Evolutionary conservation across 2,888 invertebrate genomes (phyloP).

Genomic region (Pantelozetes paolii): DNA sequence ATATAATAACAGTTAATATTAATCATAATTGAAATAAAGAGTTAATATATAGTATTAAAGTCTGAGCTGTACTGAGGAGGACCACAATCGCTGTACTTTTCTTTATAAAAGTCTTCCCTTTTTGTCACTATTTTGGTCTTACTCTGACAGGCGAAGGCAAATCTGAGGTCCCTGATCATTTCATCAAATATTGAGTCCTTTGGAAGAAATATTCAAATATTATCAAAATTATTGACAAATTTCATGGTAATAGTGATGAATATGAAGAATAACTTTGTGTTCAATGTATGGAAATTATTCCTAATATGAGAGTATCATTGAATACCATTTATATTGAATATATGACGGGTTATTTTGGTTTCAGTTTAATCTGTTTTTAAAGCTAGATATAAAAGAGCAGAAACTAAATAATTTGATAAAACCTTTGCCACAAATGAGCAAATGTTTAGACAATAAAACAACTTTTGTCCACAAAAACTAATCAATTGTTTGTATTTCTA

Average conservation of each 20-base stretch:
- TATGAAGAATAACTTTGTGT: no score
- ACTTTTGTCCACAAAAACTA: not conserved
- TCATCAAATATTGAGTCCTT: conserved; percentile 46
- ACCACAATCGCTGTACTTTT: conserved; percentile 23
- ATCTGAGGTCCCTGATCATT: conserved; percentile 46
- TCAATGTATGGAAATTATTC: no score
- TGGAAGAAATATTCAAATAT: conserved; percentile 5
- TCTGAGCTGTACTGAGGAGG: conserved; percentile 40
- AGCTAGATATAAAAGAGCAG: no score
- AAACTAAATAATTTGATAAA: no score
- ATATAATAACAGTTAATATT: not conserved
- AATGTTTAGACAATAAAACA: not conserved
- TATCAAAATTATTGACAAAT: not conserved
- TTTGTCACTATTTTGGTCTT: conserved; percentile 45
- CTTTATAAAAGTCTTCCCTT: conserved; percentile 32
- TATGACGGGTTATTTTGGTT: no score
- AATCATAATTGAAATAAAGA: not conserved
- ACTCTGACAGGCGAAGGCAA: conserved; percentile 46
- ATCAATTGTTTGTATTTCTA: not conserved
- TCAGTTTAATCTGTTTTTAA: no score
- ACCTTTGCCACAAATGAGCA: not conserved
- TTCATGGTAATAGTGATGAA: no score
- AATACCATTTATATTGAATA: not conserved
- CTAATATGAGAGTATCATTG: not conserved
- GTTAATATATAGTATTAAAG: conserved; percentile 38